Percentiles rank a stretch among this genome's conserved stretches.
These are phyloP conservation scores for Manacus vitellinus DNA, from an alignment of 2,113 vertebrate species.

Conservation along the genomic window DNA sequence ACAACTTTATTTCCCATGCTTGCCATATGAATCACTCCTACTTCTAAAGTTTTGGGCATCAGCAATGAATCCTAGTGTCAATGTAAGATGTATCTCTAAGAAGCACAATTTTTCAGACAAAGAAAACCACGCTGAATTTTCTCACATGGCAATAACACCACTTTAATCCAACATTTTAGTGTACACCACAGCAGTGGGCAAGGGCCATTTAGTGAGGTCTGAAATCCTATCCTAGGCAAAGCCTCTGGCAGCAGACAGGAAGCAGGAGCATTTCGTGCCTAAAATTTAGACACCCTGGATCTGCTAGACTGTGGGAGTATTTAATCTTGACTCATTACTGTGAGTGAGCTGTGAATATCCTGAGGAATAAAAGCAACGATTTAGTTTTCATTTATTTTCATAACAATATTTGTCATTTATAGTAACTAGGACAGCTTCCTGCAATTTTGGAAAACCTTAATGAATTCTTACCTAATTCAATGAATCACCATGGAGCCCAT, in stretches of 20 bases:
- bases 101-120: background rate
- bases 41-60: background rate
- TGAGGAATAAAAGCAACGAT: background rate
- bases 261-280: background rate
- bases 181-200: rapidly evolving
- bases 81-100: rapidly evolving
- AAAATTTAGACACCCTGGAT: background rate
- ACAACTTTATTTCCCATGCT: background rate
- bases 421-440: background rate
- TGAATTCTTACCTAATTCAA: conserved; percentile 32
- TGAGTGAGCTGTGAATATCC: background rate
- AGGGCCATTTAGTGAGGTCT: background rate
- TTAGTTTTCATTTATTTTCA: conserved; percentile 13
- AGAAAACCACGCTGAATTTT: background rate
- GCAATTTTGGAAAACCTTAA: background rate
- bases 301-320: background rate
- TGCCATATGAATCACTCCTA: background rate
- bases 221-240: background rate
- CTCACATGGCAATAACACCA: background rate
- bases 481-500: background rate
- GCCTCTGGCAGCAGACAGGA: background rate
- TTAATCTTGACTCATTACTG: background rate
- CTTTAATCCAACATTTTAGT: background rate
- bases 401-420: conserved; percentile 14
- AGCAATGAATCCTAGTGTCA: background rate